Conservation (phyloP, 1,140 invertebrate genomes). For the Drosophila tani region DNA sequence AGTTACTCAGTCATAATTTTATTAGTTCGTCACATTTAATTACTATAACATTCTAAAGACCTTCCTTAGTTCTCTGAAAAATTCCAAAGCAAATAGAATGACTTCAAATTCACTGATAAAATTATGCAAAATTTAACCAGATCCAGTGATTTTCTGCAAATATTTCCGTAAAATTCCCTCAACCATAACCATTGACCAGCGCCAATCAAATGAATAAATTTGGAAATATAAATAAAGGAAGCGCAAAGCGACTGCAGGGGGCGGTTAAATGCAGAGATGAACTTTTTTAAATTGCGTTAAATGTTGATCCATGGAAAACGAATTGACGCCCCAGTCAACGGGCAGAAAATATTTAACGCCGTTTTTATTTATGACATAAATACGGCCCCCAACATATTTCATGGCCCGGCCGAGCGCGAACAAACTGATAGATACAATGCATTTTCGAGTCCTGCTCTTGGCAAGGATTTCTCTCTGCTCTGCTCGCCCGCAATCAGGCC, state of each 20-base stretch:
- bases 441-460: constrained; percentile 61
- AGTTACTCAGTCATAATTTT: not conserved
- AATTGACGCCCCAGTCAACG: constrained; percentile 41
- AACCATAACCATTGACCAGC: constrained; percentile 18
- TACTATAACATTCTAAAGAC: not conserved
- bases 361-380: constrained; percentile 81
- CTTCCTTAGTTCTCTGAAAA: not conserved
- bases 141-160: constrained; percentile 20
- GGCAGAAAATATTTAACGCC: constrained; percentile 73
- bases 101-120: not conserved
- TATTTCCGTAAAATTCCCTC: constrained; percentile 20
- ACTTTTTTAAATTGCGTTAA: constrained; percentile 75
- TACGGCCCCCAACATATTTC: constrained; percentile 71
- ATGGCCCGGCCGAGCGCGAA: constrained; percentile 57
- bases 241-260: not conserved
- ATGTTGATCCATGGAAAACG: constrained; percentile 65
- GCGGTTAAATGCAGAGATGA: constrained; percentile 14
- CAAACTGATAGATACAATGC: constrained; percentile 80
- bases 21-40: not conserved
- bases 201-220: constrained; percentile 50
- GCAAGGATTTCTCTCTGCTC: constrained; percentile 44
- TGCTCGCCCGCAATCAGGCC: constrained; percentile 50
- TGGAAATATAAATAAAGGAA: constrained; percentile 34
- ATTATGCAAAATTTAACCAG: not conserved
- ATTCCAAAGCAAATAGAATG: not conserved